Evolutionary conservation across 2,797 vertebrate species (phyloP), one percentile per base, ranked within the genome.

Genomic region (Urosaurus nigricauda): DNA sequence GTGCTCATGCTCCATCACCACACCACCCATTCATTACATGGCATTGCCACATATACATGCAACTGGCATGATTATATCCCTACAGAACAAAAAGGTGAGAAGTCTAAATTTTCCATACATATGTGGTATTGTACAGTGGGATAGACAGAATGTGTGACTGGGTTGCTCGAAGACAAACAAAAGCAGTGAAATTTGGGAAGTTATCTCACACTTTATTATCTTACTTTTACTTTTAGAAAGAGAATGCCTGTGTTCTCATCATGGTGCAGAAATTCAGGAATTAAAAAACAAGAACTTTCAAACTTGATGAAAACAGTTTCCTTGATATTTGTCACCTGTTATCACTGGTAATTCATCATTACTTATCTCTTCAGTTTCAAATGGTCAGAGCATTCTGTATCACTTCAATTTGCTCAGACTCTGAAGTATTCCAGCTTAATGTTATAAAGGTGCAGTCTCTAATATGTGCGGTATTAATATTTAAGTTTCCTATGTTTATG

Each of bases 281-380:
- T 13, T 68, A 32, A 32, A 32, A 60, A 21, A 68, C 6, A 68
- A 32, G 70, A 24, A 83, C 75, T 87, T 87, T 17, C 26, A 43
- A 90, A 29, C 79, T 29, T 88, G 37, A 79, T 88, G 86, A 90
- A 94, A 95, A 92, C 87, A 89, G 26, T 90, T 51, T 88, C 51
- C 73, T 89, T 91, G 63, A 88, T 91, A 82, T 56, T 80, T 51
- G 91, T 88, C 88, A 63, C 29, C 90, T 95, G 40, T 92, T 94
- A 93, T 92, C 93, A 79, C 13, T 82, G 40, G 79, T 93, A 93
- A 94, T 95, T 94, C 89, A 94, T 94, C 93, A 94, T 86, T 88
- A 86, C 84, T 94, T 87, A 89, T 92, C 88, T 91, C 16, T 86
- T 92, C 75, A 82, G 16, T 78, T 95, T 73, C 24, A 51, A 95